Conservation (phyloP, 2,888 invertebrate genomes). For the Helobdella robusta region DNA sequence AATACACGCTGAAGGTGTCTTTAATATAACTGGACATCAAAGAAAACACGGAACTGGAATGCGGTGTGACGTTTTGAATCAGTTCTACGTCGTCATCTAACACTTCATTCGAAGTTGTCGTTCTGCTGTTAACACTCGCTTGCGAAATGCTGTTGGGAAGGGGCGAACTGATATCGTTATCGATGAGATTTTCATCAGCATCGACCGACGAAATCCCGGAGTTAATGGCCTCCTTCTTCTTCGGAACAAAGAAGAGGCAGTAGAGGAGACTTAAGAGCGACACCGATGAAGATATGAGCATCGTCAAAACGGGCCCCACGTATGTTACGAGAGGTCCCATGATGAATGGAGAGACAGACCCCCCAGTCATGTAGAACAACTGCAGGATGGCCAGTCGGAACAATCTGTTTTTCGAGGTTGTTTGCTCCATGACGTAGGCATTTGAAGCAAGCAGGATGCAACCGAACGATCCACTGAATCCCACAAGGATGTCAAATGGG, state of each 20-base stretch:
- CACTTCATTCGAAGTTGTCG: no score
- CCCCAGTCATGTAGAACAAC: background rate
- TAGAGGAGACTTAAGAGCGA: conserved; percentile 16
- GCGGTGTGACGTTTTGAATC: background rate
- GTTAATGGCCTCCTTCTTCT: background rate
- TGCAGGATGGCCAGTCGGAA: conserved; percentile 13
- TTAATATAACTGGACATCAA: background rate
- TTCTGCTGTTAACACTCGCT: no score
- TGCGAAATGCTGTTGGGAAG: no score
- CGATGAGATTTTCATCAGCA: background rate
- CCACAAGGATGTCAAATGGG: background rate
- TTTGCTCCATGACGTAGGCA: conserved; percentile 11
- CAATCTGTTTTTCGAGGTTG: conserved; percentile 10
- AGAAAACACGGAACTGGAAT: background rate
- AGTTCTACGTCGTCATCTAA: background rate
- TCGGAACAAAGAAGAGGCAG: conserved; percentile 9
- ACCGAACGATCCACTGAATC: conserved; percentile 16
- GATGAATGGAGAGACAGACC: conserved; percentile 8
- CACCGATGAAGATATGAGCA: background rate
- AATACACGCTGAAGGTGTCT: background rate
- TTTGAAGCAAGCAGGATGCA: conserved; percentile 17
- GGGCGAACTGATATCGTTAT: background rate
- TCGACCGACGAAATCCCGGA: background rate
- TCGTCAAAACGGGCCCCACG: conserved; percentile 4
- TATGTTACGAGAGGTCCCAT: background rate